These are phyloP conservation scores for Drosophila kanekoi DNA, from an alignment of 2,888 invertebrate genomes.

Conservation along the genomic window DNA sequence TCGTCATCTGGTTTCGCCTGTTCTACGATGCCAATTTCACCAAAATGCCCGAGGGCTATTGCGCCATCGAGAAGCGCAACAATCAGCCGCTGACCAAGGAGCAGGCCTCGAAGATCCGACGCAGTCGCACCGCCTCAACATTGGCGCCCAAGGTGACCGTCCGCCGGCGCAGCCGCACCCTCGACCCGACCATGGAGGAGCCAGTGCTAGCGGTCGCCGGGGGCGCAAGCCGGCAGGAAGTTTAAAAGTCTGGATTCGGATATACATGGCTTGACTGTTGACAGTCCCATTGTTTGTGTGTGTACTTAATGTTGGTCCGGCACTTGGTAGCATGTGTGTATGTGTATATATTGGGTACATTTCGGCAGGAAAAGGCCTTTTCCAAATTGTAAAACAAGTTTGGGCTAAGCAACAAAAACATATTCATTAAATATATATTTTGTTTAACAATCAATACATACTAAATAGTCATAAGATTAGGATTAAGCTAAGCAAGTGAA, in stretches of 20 bases:
- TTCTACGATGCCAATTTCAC: conserved; percentile 40
- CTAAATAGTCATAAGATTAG: conserved; percentile 56
- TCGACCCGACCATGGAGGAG: not conserved
- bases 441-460: conserved; percentile 57
- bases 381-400: conserved; percentile 3
- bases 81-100: conserved; percentile 1
- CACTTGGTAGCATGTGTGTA: not conserved
- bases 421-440: conserved; percentile 44
- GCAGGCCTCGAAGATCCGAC: accelerated
- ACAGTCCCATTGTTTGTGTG: too few species aligned
- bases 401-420: conserved; percentile 47
- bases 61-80: conserved; percentile 9
- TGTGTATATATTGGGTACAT: not conserved
- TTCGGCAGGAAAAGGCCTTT: not conserved
- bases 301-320: too few species aligned
- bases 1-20: conserved; percentile 40
- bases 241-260: not conserved
- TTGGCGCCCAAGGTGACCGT: not conserved
- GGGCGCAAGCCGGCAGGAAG: not conserved
- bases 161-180: not conserved
- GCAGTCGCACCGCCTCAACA: not conserved
- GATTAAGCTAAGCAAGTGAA: conserved; percentile 37
- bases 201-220: not conserved
- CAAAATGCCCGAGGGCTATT: conserved; percentile 5
- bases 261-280: too few species aligned